Evolutionary conservation across 1,140 invertebrate genomes (phyloP), one percentile per base, ranked within the genome.

Genomic region (Ptiloglossa arizonensis): DNA sequence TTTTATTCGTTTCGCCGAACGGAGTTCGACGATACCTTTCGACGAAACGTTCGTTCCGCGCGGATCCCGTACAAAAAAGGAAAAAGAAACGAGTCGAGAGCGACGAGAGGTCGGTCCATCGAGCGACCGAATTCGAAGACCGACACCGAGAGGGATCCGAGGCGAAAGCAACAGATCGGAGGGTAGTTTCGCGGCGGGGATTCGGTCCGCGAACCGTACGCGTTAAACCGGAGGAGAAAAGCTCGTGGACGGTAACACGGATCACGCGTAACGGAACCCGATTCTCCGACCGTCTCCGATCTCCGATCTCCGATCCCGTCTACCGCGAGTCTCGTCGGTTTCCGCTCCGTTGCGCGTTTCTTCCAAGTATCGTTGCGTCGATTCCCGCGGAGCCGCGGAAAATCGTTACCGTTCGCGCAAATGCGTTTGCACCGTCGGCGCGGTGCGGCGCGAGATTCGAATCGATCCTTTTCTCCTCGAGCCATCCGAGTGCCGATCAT

Each of bases 211-310:
- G 75, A 79, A 68, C 46, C 64, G 48, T 29, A 44, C 74, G 50
- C 46, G 81, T 74, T 83, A 83, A 83, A 82, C 69, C 56, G 76
- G 63, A 68, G 48, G 35, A 19, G 80, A 71, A 82, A 67, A 66
- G 44, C 48, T 50, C 48, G 35, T 41, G 46, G 48, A 63, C 68
- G 67, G 35, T 71, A 54, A 29, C 27, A 44, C 22, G 35, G 66
- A 77, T 77, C 71, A 77, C 54, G 74, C 54, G 62, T 60, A 77
- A 57, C 35, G 22, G 68, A 6, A 77, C 71, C 57, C 35, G 46
- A 29, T 44, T 52, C 46, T 60, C 56, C 29, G 15, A 44, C 29
- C 35, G 27, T 35, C 24, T 19, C 29, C 24, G 6, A n/a, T 22
- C 62, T 57, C 32, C 38, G 50, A 69, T 57, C 73, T 59, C 35